Conservation (phyloP, 2,113 vertebrate genomes). For the Tupaia tana region DNA sequence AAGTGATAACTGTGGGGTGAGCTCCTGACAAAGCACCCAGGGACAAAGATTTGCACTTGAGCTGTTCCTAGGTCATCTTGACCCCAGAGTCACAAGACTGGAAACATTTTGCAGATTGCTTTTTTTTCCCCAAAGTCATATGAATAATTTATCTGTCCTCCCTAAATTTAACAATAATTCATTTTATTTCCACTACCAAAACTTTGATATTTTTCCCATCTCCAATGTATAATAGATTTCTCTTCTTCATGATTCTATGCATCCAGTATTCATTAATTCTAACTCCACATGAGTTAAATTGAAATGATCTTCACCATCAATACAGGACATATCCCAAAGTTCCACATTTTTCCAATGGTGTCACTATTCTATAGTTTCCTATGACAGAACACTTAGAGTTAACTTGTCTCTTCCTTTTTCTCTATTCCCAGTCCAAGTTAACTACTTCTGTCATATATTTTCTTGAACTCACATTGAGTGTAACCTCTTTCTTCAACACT, state of each 20-base stretch:
- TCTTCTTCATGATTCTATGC: background rate
- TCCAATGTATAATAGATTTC: background rate
- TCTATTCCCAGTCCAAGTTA: background rate
- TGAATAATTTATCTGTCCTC: background rate
- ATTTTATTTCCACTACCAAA: background rate
- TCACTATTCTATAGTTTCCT: background rate
- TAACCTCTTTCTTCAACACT: background rate
- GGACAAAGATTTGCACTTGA: rapidly evolving
- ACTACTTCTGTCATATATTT: background rate
- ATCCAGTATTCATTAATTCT: background rate
- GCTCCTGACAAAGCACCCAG: background rate
- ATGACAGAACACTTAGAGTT: background rate
- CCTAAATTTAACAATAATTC: background rate
- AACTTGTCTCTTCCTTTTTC: background rate
- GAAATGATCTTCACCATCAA: background rate
- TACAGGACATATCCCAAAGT: background rate
- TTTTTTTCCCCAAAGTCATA: background rate
- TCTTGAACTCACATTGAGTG: background rate
- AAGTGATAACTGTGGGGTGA: rapidly evolving
- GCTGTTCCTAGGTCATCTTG: background rate
- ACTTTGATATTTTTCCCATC: background rate
- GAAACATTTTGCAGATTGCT: background rate
- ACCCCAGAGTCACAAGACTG: background rate
- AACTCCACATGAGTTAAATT: background rate
- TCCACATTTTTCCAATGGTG: background rate